Evolutionary conservation across 2,113 vertebrate species (phyloP).

Genomic region (Neogale vison): DNA sequence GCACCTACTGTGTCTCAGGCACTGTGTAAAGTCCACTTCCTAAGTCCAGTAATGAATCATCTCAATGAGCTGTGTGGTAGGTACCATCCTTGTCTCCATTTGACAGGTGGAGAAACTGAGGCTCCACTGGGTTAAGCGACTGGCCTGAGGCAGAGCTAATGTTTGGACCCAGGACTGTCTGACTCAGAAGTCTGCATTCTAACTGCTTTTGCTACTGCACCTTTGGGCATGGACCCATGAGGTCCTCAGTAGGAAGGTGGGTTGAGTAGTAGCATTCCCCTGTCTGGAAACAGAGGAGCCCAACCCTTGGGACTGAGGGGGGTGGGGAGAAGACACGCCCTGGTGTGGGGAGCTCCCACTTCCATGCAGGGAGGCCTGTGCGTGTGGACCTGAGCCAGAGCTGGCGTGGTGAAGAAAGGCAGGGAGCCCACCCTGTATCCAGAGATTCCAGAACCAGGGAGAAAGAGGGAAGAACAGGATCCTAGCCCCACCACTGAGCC

Average conservation of each 20-base stretch:
- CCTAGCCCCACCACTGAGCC: background rate
- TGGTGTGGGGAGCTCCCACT: background rate
- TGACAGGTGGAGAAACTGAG: background rate
- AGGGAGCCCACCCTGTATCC: rapidly evolving
- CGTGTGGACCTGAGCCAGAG: no score
- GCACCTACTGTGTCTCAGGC: background rate
- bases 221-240: background rate
- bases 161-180: background rate
- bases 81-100: background rate
- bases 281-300: background rate
- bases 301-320: no score
- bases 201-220: background rate
- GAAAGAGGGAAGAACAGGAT: background rate
- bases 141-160: background rate
- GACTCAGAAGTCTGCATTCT: background rate
- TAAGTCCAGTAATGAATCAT: background rate
- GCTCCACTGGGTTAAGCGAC: background rate
- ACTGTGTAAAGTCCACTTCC: background rate
- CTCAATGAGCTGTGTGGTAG: background rate
- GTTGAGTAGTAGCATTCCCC: background rate
- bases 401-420: background rate
- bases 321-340: no score
- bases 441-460: background rate
- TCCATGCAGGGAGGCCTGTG: background rate
- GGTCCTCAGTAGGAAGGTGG: background rate